Evolutionary conservation across 2,888 invertebrate species (phyloP), one percentile per base, ranked within the genome.

Genomic region (Rhaphigaster nebulosa): DNA sequence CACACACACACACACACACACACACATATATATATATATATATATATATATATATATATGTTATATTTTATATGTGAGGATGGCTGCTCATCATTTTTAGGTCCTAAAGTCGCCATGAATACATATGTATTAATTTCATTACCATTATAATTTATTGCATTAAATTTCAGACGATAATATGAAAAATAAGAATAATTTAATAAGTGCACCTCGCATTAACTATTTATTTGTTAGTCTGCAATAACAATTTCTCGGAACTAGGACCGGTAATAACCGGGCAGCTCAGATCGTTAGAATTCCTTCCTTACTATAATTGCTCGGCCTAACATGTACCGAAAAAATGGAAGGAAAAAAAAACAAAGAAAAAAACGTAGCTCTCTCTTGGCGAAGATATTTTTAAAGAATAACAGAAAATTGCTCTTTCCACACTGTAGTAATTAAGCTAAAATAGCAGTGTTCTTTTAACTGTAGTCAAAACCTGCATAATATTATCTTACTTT

Each of bases 241-340:
- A 60, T 60, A 60, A 60, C 60, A 60, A n/a, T 60, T n/a, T n/a
- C 38, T 76, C 18, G 23, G 76, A 76, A 76, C 20, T 76, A 76
- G 38, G 38, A 38, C 76, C 29, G 10, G 20, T 76, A 76, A 76
- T 76, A 76, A 76, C 76, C 18, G 76, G 23, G 38, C 34, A 29
- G 12, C 38, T 38, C 38, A 18, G 76, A 38, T 76, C 29, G 76
- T 76, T 38, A 29, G 76, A 23, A 29, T 76, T 38, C 76, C 23
- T 29, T 38, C 38, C 38, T 76, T 38, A 38, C 76, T 76, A 34
- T 76, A 76, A 76, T 76, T 76, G 76, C 76, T 29, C 34, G 76
- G 29, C 38, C 38, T 18, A 38, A 76, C 76, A 10, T 60, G 38
- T 38, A 20, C 38, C 29, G 38, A 38, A 76, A 76, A 76, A 76